phyloP scores from a whole-genome alignment of 2,113 vertebrate species.

The Apistogramma diplotaenia region DNA sequence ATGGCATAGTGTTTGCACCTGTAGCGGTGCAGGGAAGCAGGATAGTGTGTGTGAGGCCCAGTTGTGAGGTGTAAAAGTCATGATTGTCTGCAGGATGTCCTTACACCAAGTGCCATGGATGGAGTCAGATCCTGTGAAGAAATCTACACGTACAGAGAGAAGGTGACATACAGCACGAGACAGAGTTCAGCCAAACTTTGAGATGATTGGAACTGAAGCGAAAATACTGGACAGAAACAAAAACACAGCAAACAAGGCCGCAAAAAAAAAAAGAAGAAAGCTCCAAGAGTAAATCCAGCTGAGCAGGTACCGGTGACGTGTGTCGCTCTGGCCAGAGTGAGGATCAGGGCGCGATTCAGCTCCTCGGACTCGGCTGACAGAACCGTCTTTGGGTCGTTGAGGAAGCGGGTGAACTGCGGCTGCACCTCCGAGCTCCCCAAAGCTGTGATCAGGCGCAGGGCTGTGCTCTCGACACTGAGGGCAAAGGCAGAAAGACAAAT shows the following conservation, averaged over 20 bases:
- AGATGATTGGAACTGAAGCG: neutral
- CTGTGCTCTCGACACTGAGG: conserved; percentile 93
- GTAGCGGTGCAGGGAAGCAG: conserved; percentile 95
- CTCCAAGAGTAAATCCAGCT: neutral
- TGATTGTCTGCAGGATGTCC: conserved; percentile 98
- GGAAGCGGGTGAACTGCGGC: conserved; percentile 95
- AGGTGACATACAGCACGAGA: neutral
- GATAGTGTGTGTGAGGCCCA: conserved; percentile 98
- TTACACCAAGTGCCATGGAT: conserved; percentile 99
- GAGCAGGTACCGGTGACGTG: conserved; percentile 88
- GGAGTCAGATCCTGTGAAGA: conserved; percentile 97
- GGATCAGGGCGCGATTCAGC: conserved; percentile 93
- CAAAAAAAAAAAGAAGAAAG: neutral
- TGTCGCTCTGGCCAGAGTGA: conserved; percentile 95
- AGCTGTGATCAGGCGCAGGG: conserved; percentile 92
- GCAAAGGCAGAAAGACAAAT: conserved; percentile 9
- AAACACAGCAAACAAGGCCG: neutral
- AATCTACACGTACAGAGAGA: conserved; percentile 78
- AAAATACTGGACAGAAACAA: neutral
- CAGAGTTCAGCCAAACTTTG: rapidly evolving
- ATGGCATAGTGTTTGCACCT: conserved; percentile 75
- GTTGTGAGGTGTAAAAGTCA: conserved; percentile 98
- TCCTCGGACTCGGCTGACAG: conserved; percentile 97
- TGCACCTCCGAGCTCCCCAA: conserved; percentile 97
- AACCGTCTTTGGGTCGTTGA: conserved; percentile 94